Conservation (phyloP, 2,797 vertebrate species). For the Pteropus rufus region DNA sequence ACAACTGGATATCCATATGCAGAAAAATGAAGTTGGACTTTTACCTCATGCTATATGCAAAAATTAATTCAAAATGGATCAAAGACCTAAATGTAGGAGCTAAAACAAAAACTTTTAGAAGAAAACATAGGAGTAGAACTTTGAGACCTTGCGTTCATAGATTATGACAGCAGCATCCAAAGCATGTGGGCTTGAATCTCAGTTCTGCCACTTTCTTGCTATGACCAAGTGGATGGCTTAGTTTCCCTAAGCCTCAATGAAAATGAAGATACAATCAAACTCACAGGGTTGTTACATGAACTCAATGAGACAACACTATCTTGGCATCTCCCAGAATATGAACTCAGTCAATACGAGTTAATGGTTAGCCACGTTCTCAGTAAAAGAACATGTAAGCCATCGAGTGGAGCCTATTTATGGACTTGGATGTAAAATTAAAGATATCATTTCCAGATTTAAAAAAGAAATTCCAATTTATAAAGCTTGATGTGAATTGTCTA, state of each 20-base stretch:
- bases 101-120: not conserved
- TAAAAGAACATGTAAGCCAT: not conserved
- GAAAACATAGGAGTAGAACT: not conserved
- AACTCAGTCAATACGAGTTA: not conserved
- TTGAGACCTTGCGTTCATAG: not conserved
- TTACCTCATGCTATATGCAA: not conserved
- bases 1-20: not conserved
- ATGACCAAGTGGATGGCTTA: not conserved
- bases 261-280: not conserved
- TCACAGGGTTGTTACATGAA: not conserved
- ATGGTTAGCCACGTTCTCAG: not conserved
- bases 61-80: not conserved
- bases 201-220: not conserved
- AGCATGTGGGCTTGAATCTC: not conserved
- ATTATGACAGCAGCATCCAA: not conserved
- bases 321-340: not conserved
- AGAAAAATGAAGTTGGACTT: not conserved
- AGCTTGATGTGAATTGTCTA: not conserved
- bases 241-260: not conserved
- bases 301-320: not conserved
- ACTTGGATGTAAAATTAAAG: not conserved
- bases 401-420: not conserved
- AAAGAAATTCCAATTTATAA: not conserved
- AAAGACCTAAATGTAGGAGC: not conserved
- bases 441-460: not conserved